Conservation (phyloP, 2,888 invertebrate genomes). For the Acrobasis suavella region DNA sequence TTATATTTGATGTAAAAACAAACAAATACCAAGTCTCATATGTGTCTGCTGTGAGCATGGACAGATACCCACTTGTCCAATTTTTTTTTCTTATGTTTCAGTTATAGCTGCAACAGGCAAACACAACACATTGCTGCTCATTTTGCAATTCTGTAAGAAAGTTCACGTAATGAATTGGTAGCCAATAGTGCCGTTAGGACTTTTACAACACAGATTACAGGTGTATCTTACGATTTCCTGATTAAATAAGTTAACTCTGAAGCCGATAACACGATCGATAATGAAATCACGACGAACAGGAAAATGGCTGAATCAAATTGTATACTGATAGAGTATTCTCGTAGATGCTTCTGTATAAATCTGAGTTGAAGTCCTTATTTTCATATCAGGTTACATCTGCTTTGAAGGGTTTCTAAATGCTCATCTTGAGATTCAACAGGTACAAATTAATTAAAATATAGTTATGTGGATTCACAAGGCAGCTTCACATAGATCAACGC, state of each 20-base stretch:
- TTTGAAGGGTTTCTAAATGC: background rate
- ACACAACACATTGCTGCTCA: background rate
- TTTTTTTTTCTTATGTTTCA: background rate
- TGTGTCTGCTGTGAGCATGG: too few relatives aligned
- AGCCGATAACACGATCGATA: constrained; percentile 15
- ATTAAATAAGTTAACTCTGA: constrained; percentile 11
- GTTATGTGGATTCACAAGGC: too few relatives aligned
- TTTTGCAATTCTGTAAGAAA: background rate
- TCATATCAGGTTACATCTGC: constrained; percentile 25
- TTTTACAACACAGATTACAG: constrained; percentile 7
- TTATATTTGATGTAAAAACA: too few relatives aligned
- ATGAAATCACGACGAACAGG: constrained; percentile 20
- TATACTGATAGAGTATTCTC: constrained; percentile 16
- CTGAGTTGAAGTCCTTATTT: constrained; percentile 15
- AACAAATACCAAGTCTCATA: too few relatives aligned
- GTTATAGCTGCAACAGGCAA: too few relatives aligned
- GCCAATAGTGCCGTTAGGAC: background rate
- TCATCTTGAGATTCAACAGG: too few relatives aligned
- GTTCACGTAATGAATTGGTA: background rate
- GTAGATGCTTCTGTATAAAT: constrained; percentile 7
- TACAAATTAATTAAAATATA: too few relatives aligned
- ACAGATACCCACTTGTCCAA: too few relatives aligned
- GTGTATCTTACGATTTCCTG: constrained; percentile 17
- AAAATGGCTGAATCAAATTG: constrained; percentile 21
- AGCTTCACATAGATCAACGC: too few relatives aligned